Base-by-base conservation (phyloP, 1,140 invertebrate genomes). In the Heliconius nattereri region DNA sequence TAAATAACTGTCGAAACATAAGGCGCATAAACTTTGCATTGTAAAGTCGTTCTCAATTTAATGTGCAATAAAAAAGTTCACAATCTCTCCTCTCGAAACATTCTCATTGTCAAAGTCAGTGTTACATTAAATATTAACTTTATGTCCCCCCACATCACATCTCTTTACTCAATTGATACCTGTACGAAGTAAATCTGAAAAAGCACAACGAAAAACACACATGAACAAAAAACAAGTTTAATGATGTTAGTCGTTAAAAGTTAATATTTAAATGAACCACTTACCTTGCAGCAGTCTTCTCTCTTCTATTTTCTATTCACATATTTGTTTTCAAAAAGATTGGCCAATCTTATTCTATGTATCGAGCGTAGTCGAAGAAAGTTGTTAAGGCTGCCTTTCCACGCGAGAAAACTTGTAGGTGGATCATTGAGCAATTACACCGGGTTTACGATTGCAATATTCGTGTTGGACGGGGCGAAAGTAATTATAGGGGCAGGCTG, bases 261-360 rank as follows among this genome's bases (percentile, higher is more conserved):
- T 60, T 74, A 66, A 13, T 66, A 66, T 66, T 66, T 29, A 85
- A 76, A 82, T 86, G 76, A 79, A 85, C 32, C 83, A 91, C 91
- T 82, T 92, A 92, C 92, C 91, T 92, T 93, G 23, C 29, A 9
- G 70, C 37, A 11, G 78, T 75, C 49, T 83, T 87, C 73, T 86
- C 87, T 83, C 72, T 85, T 90, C 83, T 80, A 57, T 86, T 78
- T 85, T 90, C 85, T 83, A 81, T 66, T 82, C 85, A 83, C 79
- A 81, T 60, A 40, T 72, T 84, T 60, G 72, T 82, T 83, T 85
- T 78, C 70, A 84, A 82, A 87, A 88, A 86, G 91, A 92, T 92
- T 94, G 91, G 91, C 91, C 91, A 94, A 93, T 92, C 89, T 91
- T 91, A 90, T 79, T 80, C 85, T 85, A 84, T 82, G 81, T 82